phyloP scores from a whole-genome alignment of 2,888 invertebrate genomes.

The Zootermopsis nevadensis region DNA sequence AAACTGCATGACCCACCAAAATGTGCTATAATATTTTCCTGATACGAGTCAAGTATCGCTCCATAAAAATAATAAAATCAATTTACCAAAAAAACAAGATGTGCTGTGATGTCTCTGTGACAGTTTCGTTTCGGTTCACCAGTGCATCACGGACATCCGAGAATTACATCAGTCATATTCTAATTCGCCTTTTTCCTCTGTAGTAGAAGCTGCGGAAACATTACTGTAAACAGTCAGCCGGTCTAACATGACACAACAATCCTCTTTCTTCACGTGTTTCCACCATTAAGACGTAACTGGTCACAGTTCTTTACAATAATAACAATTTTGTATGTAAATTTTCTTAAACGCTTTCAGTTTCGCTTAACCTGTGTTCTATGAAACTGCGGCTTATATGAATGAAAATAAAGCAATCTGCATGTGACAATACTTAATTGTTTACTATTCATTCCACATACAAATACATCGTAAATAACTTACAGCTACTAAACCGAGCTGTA shows the following conservation, averaged over 20 bases:
- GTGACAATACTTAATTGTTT: not conserved
- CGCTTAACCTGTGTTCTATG: not conserved
- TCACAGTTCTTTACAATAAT: not conserved
- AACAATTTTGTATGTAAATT: not conserved
- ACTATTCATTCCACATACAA: not conserved
- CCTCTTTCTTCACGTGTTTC: slow-evolving; percentile 5
- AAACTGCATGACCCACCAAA: too few relatives aligned
- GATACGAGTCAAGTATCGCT: too few relatives aligned
- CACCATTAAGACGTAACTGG: slow-evolving; percentile 1
- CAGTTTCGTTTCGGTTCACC: too few relatives aligned
- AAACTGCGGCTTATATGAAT: not conserved
- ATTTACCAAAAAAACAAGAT: too few relatives aligned
- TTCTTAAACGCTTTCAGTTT: slow-evolving; percentile 11
- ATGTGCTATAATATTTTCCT: too few relatives aligned
- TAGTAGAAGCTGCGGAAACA: not conserved
- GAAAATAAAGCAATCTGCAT: not conserved
- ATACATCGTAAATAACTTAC: not conserved
- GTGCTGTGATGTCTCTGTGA: too few relatives aligned
- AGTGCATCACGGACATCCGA: too few relatives aligned
- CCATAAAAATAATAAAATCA: too few relatives aligned
- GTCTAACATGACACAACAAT: not conserved
- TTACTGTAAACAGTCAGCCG: not conserved
- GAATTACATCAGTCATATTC: too few relatives aligned
- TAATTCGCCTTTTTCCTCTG: not conserved
- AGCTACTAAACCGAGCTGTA: not conserved